These are phyloP conservation scores for Eucriotettix oculatus DNA, from an alignment of 2,888 invertebrate species.

Conservation along the genomic window DNA sequence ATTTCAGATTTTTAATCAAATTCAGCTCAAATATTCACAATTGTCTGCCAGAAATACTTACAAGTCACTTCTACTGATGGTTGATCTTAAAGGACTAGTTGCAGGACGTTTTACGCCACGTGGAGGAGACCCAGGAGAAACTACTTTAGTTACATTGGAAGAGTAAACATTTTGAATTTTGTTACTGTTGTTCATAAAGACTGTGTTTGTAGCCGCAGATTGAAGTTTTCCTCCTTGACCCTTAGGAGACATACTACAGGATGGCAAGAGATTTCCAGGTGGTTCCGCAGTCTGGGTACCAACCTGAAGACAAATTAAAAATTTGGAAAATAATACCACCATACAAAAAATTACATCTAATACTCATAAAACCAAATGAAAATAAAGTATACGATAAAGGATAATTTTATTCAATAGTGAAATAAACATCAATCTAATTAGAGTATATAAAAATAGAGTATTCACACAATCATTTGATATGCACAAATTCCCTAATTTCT, in stretches of 20 bases:
- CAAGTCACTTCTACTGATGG: conserved; percentile 24
- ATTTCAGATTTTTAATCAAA: background rate
- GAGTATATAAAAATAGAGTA: too few relatives aligned
- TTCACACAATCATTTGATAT: too few relatives aligned
- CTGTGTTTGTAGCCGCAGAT: background rate
- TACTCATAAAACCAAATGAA: too few relatives aligned
- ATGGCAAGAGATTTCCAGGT: background rate
- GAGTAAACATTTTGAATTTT: background rate
- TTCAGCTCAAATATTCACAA: background rate
- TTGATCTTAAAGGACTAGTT: conserved; percentile 10
- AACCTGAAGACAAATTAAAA: background rate
- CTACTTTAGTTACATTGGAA: background rate
- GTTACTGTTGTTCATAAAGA: background rate
- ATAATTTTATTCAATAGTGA: too few relatives aligned
- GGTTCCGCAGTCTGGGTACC: conserved; percentile 10
- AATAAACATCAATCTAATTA: too few relatives aligned
- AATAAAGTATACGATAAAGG: too few relatives aligned
- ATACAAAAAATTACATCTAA: too few relatives aligned
- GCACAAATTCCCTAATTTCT: too few relatives aligned
- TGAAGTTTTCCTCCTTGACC: too few relatives aligned
- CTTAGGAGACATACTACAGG: background rate
- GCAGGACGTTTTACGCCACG: conserved; percentile 24
- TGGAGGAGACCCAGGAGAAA: background rate
- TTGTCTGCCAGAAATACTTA: conserved; percentile 16
- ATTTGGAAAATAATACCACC: too few relatives aligned